phyloP scores from a whole-genome alignment of 2,888 invertebrate genomes.

The Eupithecia exiguata region DNA sequence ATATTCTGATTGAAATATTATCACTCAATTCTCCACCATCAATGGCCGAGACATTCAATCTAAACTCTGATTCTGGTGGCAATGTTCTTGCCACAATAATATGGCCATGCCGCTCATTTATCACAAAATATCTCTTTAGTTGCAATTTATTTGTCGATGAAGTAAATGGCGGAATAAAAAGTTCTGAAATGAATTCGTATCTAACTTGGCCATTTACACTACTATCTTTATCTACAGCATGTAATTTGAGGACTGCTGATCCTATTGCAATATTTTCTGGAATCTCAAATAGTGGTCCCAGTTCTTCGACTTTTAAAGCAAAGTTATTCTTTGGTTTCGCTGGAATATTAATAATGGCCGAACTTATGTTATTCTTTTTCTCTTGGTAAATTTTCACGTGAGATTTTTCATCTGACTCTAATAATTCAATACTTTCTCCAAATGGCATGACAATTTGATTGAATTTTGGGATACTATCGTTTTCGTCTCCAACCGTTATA shows the following conservation, averaged over 20 bases:
- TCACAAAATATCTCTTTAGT: slow-evolving; percentile 87
- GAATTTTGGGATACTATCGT: slow-evolving; percentile 91
- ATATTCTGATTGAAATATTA: slow-evolving; percentile 87
- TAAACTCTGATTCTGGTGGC: slow-evolving; percentile 89
- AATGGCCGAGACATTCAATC: slow-evolving; percentile 89
- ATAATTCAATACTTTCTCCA: slow-evolving; percentile 86
- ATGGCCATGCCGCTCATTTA: slow-evolving; percentile 90
- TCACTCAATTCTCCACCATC: slow-evolving; percentile 91
- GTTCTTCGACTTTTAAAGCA: slow-evolving; percentile 59
- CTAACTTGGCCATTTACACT: slow-evolving; percentile 88
- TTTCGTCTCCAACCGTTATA: slow-evolving; percentile 89
- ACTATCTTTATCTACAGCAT: slow-evolving; percentile 89
- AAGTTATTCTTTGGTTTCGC: slow-evolving; percentile 72
- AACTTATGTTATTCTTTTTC: slow-evolving; percentile 61
- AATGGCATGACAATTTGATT: slow-evolving; percentile 88
- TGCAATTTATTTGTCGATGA: slow-evolving; percentile 73
- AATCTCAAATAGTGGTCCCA: slow-evolving; percentile 86
- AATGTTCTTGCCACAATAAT: slow-evolving; percentile 88
- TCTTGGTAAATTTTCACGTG: slow-evolving; percentile 76
- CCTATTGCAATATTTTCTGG: slow-evolving; percentile 90
- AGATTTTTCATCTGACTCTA: slow-evolving; percentile 85
- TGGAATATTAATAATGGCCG: slow-evolving; percentile 62
- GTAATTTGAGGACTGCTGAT: slow-evolving; percentile 86
- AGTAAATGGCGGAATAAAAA: slow-evolving; percentile 83
- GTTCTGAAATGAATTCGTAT: slow-evolving; percentile 88